phyloP scores from a whole-genome alignment of 2,888 invertebrate species.

The Xestia rhomboidea region DNA sequence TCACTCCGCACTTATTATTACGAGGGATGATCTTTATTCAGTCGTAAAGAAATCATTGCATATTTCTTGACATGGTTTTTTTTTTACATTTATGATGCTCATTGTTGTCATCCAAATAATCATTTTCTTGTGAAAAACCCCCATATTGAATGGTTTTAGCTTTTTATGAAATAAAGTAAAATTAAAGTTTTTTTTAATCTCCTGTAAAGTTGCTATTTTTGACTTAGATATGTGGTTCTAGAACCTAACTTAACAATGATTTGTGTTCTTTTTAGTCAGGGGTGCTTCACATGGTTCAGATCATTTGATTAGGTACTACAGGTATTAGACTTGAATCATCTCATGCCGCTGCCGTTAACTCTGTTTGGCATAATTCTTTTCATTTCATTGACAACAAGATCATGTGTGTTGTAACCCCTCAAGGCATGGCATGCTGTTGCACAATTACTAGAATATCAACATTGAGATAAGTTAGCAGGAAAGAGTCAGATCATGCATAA shows the following conservation, averaged over 20 bases:
- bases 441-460: not conserved
- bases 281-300: not conserved
- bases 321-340: not conserved
- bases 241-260: not conserved
- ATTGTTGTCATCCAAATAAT: conserved; percentile 2
- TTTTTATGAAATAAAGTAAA: conserved; percentile 44
- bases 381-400: not conserved
- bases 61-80: not conserved
- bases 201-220: too few relatives aligned
- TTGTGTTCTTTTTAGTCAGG: not conserved
- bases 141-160: conserved; percentile 55
- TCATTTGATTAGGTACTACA: too few relatives aligned
- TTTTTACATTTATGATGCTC: not conserved
- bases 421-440: not conserved
- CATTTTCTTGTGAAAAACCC: conserved; percentile 14
- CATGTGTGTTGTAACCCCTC: not conserved
- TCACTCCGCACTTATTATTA: not conserved
- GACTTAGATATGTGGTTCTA: too few relatives aligned
- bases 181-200: conserved; percentile 3
- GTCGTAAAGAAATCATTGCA: not conserved
- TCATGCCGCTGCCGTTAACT: not conserved
- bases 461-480: not conserved
- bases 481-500: not conserved
- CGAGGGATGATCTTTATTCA: not conserved
- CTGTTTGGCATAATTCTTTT: not conserved